phyloP scores from a whole-genome alignment of 1,140 invertebrate genomes.

The Drosophila virilis region DNA sequence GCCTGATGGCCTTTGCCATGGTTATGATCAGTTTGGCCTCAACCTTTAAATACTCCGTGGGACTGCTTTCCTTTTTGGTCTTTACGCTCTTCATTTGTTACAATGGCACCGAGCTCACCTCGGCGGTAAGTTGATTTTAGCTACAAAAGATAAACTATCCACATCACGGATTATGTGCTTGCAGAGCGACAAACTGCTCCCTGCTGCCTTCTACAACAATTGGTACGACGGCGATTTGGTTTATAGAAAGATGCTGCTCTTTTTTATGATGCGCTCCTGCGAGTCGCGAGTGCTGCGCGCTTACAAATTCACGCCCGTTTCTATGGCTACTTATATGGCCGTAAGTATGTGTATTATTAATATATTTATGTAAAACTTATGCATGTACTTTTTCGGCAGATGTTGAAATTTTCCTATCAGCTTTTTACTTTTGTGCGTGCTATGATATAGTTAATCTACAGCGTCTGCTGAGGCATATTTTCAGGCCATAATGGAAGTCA shows the following conservation, averaged over 20 bases:
- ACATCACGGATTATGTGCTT: not conserved
- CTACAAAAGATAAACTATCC: not conserved
- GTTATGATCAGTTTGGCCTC: slow-evolving; percentile 55
- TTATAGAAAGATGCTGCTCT: slow-evolving; percentile 66
- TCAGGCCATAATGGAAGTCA: too few relatives aligned
- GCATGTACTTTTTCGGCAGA: slow-evolving; percentile 22
- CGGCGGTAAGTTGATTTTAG: slow-evolving; percentile 35
- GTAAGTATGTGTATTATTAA: slow-evolving; percentile 35
- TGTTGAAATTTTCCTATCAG: slow-evolving; percentile 61
- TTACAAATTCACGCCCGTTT: slow-evolving; percentile 68
- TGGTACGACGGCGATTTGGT: slow-evolving; percentile 69
- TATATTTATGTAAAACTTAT: not conserved
- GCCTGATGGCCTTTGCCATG: slow-evolving; percentile 67
- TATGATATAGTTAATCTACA: slow-evolving; percentile 23
- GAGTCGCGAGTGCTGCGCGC: slow-evolving; percentile 49
- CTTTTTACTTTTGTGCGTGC: slow-evolving; percentile 56
- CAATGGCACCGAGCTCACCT: slow-evolving; percentile 48
- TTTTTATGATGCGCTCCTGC: slow-evolving; percentile 61
- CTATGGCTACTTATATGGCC: slow-evolving; percentile 59
- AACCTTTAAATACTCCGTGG: slow-evolving; percentile 56
- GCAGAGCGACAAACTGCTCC: slow-evolving; percentile 61
- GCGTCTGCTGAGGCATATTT: not conserved
- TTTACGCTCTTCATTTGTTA: slow-evolving; percentile 61
- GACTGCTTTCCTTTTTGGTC: slow-evolving; percentile 54
- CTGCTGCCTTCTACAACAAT: slow-evolving; percentile 71